Evolutionary conservation across 2,888 invertebrate species (phyloP).

Genomic region (Eupithecia inturbata): DNA sequence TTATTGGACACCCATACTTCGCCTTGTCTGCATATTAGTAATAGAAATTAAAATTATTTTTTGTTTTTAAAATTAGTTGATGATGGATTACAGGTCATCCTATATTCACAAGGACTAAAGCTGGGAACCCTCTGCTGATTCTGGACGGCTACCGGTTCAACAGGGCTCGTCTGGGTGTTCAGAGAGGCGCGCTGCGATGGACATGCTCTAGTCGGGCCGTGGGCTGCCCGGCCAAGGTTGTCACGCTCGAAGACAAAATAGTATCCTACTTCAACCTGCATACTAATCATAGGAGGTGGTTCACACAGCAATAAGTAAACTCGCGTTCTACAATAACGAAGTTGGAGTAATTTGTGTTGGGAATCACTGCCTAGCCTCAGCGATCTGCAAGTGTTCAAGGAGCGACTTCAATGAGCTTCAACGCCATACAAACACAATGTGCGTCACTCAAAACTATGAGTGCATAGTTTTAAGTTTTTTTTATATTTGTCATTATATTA

Average conservation of each 20-base stretch:
- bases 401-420: not conserved
- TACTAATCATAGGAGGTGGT: constrained; percentile 28
- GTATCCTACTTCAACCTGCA: constrained; percentile 25
- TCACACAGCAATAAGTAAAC: not conserved
- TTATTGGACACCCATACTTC: not conserved
- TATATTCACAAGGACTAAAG: constrained; percentile 40
- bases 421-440: not conserved
- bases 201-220: constrained; percentile 49
- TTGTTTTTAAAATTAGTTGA: not conserved
- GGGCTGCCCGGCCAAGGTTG: constrained; percentile 50
- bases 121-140: constrained; percentile 52
- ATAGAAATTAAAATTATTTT: not conserved
- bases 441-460: no score
- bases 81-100: constrained; percentile 17
- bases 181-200: constrained; percentile 46
- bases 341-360: not conserved
- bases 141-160: constrained; percentile 50
- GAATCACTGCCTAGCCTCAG: not conserved
- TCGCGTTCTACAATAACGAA: not conserved
- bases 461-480: not conserved
- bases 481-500: not conserved
- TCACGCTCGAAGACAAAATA: constrained; percentile 40
- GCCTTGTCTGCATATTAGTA: not conserved
- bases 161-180: constrained; percentile 24
- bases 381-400: not conserved